Conservation (phyloP, 2,888 invertebrate species). For the Salticus scenicus region DNA sequence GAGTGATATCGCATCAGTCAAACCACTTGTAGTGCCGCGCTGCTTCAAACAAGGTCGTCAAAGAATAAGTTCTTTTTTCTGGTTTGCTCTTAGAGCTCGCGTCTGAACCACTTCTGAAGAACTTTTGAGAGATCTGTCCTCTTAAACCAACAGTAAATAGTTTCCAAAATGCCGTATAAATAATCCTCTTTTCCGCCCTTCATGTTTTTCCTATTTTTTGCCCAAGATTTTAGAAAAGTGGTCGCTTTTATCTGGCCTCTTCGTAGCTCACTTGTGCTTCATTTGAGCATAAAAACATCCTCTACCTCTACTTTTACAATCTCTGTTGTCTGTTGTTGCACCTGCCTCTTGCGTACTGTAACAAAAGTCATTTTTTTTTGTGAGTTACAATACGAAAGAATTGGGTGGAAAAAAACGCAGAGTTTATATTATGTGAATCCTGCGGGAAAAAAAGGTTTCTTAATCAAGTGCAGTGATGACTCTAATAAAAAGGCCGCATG, state of each 20-base stretch:
- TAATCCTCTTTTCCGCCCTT: constrained; percentile 20
- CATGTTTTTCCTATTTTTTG: neutral
- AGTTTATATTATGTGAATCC: too few species aligned
- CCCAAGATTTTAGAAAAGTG: neutral
- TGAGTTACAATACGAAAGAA: too few species aligned
- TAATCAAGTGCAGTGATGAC: too few species aligned
- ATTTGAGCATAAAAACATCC: too few species aligned
- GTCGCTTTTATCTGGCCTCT: neutral
- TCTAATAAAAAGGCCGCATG: too few species aligned
- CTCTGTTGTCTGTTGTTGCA: too few species aligned
- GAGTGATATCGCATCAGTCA: constrained; percentile 22
- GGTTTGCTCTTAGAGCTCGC: neutral
- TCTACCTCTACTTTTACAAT: too few species aligned
- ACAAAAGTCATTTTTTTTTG: too few species aligned
- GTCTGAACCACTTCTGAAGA: neutral
- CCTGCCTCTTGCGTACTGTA: too few species aligned
- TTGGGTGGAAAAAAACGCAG: too few species aligned
- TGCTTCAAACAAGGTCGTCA: constrained; percentile 52
- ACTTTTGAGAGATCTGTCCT: constrained; percentile 3
- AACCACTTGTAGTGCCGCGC: constrained; percentile 46
- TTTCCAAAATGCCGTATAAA: constrained; percentile 26
- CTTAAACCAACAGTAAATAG: constrained; percentile 35
- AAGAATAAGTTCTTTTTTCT: neutral
- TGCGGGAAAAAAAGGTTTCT: too few species aligned
- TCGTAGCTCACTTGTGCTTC: too few species aligned